Conservation (phyloP, 1,140 invertebrate species). For the Heliconius himera region DNA sequence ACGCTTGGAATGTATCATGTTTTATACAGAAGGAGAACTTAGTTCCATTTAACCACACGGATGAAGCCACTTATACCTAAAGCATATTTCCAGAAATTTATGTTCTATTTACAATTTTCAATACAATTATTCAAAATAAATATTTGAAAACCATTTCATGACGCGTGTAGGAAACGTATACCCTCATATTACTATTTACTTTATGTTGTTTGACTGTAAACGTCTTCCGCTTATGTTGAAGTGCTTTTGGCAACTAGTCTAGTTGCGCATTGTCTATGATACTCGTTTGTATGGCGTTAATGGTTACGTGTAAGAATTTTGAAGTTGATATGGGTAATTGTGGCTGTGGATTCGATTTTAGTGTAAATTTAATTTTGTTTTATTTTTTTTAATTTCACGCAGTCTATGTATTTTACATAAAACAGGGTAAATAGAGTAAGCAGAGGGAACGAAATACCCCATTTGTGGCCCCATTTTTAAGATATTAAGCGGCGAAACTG, state of each 20-base stretch:
- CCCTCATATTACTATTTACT: not conserved
- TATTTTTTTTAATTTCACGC: not conserved
- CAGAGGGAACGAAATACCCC: too few relatives aligned
- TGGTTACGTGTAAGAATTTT: not conserved
- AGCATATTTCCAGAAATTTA: too few relatives aligned
- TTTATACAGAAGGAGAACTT: too few relatives aligned
- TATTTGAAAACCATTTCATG: not conserved
- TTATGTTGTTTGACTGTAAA: not conserved
- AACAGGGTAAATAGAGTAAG: too few relatives aligned
- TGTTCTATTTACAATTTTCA: too few relatives aligned
- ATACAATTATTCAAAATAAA: not conserved
- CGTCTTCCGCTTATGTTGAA: not conserved
- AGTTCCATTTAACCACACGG: too few relatives aligned
- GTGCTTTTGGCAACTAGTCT: conserved; percentile 3
- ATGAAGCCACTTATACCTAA: too few relatives aligned
- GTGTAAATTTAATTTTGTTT: not conserved
- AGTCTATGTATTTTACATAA: too few relatives aligned
- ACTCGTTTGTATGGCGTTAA: not conserved
- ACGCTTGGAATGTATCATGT: too few relatives aligned
- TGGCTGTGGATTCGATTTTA: not conserved
- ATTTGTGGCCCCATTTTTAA: too few relatives aligned
- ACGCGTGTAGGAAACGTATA: not conserved
- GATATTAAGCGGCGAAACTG: too few relatives aligned
- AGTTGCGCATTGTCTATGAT: not conserved
- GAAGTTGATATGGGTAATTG: not conserved